These are phyloP conservation scores for Mesochorus sp. DNA, from an alignment of 2,888 invertebrate species.

Conservation along the genomic window DNA sequence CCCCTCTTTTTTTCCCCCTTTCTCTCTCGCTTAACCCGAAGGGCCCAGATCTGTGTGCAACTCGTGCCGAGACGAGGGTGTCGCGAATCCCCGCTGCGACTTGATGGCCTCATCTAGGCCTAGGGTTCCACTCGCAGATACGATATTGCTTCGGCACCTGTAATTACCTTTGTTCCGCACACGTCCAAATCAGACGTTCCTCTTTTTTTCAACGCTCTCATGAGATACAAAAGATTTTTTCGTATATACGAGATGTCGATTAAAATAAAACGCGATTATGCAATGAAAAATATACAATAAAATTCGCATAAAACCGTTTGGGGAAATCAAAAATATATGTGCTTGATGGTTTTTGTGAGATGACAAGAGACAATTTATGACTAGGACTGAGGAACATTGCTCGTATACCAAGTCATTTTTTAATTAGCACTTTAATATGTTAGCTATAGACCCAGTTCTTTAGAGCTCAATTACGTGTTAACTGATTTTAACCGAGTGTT, in stretches of 20 bases:
- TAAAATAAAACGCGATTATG: background rate
- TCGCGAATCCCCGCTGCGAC: conserved; percentile 80
- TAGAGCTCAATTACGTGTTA: too few species aligned
- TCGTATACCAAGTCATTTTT: too few species aligned
- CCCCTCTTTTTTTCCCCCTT: conserved; percentile 57
- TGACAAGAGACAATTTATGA: too few species aligned
- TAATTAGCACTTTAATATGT: too few species aligned
- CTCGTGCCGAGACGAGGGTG: conserved; percentile 76
- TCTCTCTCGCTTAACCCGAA: conserved; percentile 39
- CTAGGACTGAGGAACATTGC: too few species aligned
- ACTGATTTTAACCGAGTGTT: too few species aligned
- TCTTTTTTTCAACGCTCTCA: conserved; percentile 20
- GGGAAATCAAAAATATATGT: too few species aligned
- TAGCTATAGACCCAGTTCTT: too few species aligned
- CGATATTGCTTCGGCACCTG: conserved; percentile 70
- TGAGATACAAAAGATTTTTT: background rate
- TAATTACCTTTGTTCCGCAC: conserved; percentile 79
- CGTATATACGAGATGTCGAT: background rate
- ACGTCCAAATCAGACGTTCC: conserved; percentile 67
- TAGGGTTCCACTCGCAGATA: conserved; percentile 66
- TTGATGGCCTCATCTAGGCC: conserved; percentile 80
- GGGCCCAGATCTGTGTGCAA: conserved; percentile 50
- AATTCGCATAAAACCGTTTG: too few species aligned
- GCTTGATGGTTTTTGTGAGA: too few species aligned
- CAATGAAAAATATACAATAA: background rate